phyloP scores from a whole-genome alignment of 2,888 invertebrate species.

The Notocelia uddmanniana region DNA sequence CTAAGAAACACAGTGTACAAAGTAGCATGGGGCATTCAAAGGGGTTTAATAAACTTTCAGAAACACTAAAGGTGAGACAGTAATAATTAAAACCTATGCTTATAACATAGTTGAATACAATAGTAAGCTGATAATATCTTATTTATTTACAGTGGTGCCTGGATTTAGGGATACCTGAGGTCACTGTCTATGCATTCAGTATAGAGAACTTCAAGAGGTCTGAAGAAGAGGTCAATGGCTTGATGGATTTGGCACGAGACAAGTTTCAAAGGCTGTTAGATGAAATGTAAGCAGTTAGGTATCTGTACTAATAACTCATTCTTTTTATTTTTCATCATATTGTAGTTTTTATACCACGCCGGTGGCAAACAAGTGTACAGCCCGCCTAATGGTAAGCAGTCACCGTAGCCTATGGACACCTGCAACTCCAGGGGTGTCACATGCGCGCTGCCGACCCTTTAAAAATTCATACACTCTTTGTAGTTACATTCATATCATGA shows the following conservation, averaged over 20 bases:
- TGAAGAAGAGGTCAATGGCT: slow-evolving; percentile 94
- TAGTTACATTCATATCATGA: no score
- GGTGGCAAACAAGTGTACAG: no score
- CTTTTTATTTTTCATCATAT: no score
- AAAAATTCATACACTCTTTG: no score
- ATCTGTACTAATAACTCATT: neutral
- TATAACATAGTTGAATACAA: neutral
- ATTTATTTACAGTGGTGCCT: slow-evolving; percentile 90
- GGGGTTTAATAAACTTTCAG: slow-evolving; percentile 93
- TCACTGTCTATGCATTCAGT: slow-evolving; percentile 99
- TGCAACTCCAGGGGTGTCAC: no score
- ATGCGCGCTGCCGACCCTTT: no score
- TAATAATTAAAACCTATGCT: neutral
- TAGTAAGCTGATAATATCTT: neutral
- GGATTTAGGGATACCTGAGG: slow-evolving; percentile 96
- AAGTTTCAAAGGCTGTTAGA: slow-evolving; percentile 93
- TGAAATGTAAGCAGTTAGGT: slow-evolving; percentile 89
- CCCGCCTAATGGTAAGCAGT: no score
- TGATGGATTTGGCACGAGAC: slow-evolving; percentile 94
- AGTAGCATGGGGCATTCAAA: slow-evolving; percentile 93
- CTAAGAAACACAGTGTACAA: slow-evolving; percentile 91
- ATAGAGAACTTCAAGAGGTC: slow-evolving; percentile 99
- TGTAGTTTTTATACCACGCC: no score
- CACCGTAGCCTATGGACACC: no score
- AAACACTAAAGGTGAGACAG: slow-evolving; percentile 89